phyloP scores from a whole-genome alignment of 1,140 invertebrate genomes.

The Tenebrio molitor region DNA sequence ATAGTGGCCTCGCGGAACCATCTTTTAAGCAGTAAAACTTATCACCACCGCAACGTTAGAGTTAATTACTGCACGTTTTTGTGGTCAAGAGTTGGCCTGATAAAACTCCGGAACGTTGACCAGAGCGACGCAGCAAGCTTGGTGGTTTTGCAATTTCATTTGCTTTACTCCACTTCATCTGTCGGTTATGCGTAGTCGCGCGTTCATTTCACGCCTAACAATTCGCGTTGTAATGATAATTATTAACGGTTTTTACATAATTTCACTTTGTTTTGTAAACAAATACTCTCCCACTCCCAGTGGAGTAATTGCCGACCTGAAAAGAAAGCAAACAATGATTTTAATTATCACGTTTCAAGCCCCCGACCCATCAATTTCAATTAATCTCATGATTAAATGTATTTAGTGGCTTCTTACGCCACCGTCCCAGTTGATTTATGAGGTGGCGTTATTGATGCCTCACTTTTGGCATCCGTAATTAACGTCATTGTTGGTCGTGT shows the following conservation, averaged over 20 bases:
- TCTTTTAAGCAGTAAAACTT: too few species aligned
- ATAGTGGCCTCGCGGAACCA: too few species aligned
- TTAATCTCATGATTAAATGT: not conserved
- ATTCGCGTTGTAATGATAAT: conserved; percentile 27
- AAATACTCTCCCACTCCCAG: conserved; percentile 4
- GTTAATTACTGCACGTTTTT: too few species aligned
- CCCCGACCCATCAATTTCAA: not conserved
- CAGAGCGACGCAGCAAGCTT: too few species aligned
- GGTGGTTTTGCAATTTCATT: too few species aligned
- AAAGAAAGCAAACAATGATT: not conserved
- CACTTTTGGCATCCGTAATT: not conserved
- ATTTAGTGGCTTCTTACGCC: not conserved
- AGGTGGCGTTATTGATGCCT: not conserved
- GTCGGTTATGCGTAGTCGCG: not conserved
- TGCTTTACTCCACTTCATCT: too few species aligned
- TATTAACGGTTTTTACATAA: conserved; percentile 20
- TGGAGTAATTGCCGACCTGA: not conserved
- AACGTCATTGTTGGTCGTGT: not conserved
- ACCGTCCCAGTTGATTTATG: not conserved
- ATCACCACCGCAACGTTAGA: too few species aligned
- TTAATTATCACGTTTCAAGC: not conserved
- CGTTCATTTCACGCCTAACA: conserved; percentile 14
- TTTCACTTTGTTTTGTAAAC: conserved; percentile 38
- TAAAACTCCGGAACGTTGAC: too few species aligned
- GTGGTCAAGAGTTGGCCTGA: too few species aligned